Base-by-base conservation (phyloP, 2,888 invertebrate genomes). In the Sceliomorpha sp. region DNA sequence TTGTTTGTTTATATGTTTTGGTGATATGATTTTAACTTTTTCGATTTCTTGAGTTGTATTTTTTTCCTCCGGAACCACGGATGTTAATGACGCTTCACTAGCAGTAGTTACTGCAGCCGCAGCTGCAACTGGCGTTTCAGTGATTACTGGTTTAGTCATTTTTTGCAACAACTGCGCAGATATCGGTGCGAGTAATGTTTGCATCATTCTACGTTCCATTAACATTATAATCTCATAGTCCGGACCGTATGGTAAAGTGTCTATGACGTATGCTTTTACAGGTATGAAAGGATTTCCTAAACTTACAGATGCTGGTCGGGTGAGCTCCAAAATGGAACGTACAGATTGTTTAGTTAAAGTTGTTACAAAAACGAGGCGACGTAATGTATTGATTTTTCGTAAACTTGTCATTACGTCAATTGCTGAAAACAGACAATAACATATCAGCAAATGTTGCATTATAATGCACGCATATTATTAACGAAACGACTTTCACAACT, bases 301-400 rank as follows among this genome's bases (percentile, higher is more conserved):
- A 24, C 42, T 66, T 3, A 56, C 51, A 27, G 80, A 81, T 5
- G 78, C 74, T 1, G 88, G 88, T 15, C 85, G 80, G 4, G 82
- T 83, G 12, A 88, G 70, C 58, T 88, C 88, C 42, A 88, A 64
- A 60, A 88, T 86, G 5, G 87, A 82, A n/a, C 87, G 84, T 1
- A 87, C 87, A 0, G 88, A 85, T 58, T 86, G 87, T 42, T 88
- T 88, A 0, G 87, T 87, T 31, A 88, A 69, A 1, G 85, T 84
- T 8, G 88, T 88, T 37, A 88, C 79, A 80, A 88, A 80, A 2
- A 87, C 86, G 10, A 88, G 76, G 37, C 85, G 78, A 14, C 79
- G 79, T 0, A 88, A 60, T 0, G 82, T 76, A 3, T 59, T 73
- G 44, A 87, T 84, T 68, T 83, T 85, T 29, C 87, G 74, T 0